Base-by-base conservation (phyloP, 2,113 vertebrate genomes). In the Sporophila hypoxantha region DNA sequence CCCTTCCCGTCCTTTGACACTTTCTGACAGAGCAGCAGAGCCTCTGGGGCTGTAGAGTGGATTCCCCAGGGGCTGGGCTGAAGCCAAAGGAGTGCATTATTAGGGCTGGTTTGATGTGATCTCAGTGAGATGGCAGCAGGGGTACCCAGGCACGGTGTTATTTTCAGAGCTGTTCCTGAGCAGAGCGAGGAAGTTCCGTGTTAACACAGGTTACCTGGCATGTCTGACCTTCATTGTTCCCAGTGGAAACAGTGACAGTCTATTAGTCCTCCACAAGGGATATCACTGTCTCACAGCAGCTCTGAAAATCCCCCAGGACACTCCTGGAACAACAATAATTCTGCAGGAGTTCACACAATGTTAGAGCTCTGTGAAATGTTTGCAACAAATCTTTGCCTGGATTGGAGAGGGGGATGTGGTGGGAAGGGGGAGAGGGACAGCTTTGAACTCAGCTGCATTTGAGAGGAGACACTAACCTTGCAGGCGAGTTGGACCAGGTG, bases 171-270 rank as follows among this genome's bases (percentile, higher is more conserved):
- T 61, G 59, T 5, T 89, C 66, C 92, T 22, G 80, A 89, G 83
- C 83, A 84, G 74, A 62, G 85, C 1, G 6, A 84, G 94, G 95
- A 94, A 95, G 92, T 92, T 93, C 6, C 0, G 4, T 81, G 92
- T 87, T 93, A 94, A 82, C 89, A 71, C 10, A 75, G 93, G 91
- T 94, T 95, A 94, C 69, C 82, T 89, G 64, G 91, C 93, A 62
- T 27, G 17, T 89, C 93, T 95, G 93, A 95, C 95, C 95, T 89
- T 92, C 89, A 92, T 94, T 91, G 94, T 94, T 94, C 94, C 91
- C 92, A 22, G 64, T 86, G 95, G 91, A 94, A 93, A 89, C 88
- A 44, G 70, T 91, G 92, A 93, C 91, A 91, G 91, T 94, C 90
- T 93, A 88, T 95, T 95, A 94, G 88, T 73, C 52, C 91, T 95